phyloP scores from a whole-genome alignment of 2,113 vertebrate species.

The Hoplias malabaricus region DNA sequence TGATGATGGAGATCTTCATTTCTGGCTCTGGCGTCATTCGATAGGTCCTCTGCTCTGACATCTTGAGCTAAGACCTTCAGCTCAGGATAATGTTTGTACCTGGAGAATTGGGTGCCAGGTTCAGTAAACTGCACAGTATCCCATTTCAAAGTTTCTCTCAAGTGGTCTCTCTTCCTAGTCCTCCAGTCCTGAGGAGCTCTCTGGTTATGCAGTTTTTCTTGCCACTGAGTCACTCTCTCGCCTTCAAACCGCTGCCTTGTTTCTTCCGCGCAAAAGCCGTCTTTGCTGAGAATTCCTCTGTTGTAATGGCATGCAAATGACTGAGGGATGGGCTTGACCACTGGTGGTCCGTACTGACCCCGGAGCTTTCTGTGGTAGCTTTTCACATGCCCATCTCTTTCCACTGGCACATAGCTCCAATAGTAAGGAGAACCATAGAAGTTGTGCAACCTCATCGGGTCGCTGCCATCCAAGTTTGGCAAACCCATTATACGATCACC shows the following conservation, averaged over 20 bases:
- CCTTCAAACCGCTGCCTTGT: background rate
- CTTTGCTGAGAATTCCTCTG: background rate
- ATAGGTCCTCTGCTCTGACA: background rate
- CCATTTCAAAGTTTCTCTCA: background rate
- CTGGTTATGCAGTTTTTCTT: slow-evolving; percentile 12
- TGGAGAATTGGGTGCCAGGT: background rate
- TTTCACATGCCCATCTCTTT: slow-evolving; percentile 10
- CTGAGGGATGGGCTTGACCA: slow-evolving; percentile 32
- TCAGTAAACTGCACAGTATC: slow-evolving; percentile 6
- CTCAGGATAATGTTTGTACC: slow-evolving; percentile 12
- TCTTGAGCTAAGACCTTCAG: slow-evolving; percentile 1
- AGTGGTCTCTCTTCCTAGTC: slow-evolving; percentile 44
- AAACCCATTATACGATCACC: background rate
- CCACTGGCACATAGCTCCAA: slow-evolving; percentile 17
- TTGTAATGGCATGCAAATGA: slow-evolving; percentile 10
- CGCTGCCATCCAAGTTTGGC: background rate
- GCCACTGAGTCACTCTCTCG: slow-evolving; percentile 1
- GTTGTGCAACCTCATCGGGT: slow-evolving; percentile 6
- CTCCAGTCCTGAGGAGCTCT: slow-evolving; percentile 24
- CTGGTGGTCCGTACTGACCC: slow-evolving; percentile 11
- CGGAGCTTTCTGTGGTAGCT: slow-evolving; percentile 13
- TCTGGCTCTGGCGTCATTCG: background rate
- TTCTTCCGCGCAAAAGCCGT: background rate
- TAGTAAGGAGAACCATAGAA: slow-evolving; percentile 9
- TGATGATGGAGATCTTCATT: slow-evolving; percentile 17